These are phyloP conservation scores for Melopsittacus undulatus DNA, from an alignment of 2,797 vertebrate genomes.

Conservation along the genomic window DNA sequence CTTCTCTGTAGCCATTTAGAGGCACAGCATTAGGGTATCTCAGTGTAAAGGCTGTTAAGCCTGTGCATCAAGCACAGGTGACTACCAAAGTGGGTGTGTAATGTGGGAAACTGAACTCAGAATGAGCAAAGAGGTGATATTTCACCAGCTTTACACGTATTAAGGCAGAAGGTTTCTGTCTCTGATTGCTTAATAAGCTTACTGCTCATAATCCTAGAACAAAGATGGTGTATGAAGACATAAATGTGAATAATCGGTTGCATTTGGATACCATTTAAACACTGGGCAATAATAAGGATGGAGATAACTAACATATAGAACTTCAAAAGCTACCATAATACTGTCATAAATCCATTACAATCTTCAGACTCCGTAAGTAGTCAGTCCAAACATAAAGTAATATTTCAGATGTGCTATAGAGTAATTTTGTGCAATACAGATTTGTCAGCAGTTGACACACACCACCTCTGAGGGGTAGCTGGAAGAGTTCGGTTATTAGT, in stretches of 20 bases:
- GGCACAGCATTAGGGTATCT: rapidly evolving
- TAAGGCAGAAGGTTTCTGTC: not conserved
- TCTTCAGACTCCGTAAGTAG: not conserved
- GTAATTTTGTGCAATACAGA: not conserved
- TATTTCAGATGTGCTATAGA: not conserved
- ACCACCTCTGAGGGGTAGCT: not conserved
- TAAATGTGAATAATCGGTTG: not conserved
- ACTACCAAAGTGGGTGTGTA: not conserved
- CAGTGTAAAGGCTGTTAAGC: not conserved
- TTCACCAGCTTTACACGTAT: not conserved
- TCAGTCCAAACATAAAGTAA: not conserved
- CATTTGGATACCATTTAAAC: not conserved
- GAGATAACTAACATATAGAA: not conserved
- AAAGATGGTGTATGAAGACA: not conserved
- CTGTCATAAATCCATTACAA: not conserved
- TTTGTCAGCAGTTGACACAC: not conserved
- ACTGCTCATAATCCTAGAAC: not conserved
- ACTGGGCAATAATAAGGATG: not conserved
- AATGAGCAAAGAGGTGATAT: not conserved
- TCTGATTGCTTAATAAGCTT: not conserved
- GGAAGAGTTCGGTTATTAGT: not conserved
- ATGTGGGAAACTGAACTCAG: not conserved
- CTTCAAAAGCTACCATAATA: not conserved
- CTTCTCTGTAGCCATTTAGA: not conserved
- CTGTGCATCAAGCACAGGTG: not conserved